phyloP scores from a whole-genome alignment of 2,113 vertebrate genomes.

The Malurus elegans region DNA sequence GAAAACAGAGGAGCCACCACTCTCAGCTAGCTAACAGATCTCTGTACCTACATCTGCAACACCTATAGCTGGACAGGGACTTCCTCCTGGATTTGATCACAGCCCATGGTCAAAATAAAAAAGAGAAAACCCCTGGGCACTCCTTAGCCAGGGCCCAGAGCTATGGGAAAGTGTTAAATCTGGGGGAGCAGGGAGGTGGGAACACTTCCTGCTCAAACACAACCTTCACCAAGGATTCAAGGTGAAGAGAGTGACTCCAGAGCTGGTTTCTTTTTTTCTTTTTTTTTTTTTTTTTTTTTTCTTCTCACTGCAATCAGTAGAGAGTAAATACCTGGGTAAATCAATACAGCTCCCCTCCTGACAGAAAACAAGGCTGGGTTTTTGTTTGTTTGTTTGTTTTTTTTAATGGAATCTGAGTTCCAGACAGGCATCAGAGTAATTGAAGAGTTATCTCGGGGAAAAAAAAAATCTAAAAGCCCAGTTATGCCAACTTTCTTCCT shows the following conservation, averaged over 20 bases:
- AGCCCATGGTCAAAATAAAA: not conserved
- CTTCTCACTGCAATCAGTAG: conserved; percentile 8
- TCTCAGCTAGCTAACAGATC: not conserved
- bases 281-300: not conserved
- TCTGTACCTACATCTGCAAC: not conserved
- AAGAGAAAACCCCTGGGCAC: not conserved
- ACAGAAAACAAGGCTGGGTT: not conserved
- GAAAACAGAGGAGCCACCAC: not conserved
- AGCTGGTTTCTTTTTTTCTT: not conserved
- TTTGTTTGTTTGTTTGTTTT: not conserved
- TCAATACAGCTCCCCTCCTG: conserved; percentile 3
- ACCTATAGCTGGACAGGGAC: not conserved
- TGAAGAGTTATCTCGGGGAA: not conserved
- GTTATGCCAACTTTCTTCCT: not conserved
- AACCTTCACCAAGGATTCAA: conserved; percentile 20
- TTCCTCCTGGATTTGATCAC: not conserved
- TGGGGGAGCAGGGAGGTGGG: not conserved
- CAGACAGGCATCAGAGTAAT: not conserved
- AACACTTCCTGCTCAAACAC: not conserved
- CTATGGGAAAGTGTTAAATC: not conserved
- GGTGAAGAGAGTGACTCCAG: not conserved
- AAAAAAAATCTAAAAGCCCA: not conserved
- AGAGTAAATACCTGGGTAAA: conserved; percentile 11
- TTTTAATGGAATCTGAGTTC: not conserved
- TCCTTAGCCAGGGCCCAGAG: not conserved